phyloP scores from a whole-genome alignment of 2,113 vertebrate species.

The Apodemus speciosus region DNA sequence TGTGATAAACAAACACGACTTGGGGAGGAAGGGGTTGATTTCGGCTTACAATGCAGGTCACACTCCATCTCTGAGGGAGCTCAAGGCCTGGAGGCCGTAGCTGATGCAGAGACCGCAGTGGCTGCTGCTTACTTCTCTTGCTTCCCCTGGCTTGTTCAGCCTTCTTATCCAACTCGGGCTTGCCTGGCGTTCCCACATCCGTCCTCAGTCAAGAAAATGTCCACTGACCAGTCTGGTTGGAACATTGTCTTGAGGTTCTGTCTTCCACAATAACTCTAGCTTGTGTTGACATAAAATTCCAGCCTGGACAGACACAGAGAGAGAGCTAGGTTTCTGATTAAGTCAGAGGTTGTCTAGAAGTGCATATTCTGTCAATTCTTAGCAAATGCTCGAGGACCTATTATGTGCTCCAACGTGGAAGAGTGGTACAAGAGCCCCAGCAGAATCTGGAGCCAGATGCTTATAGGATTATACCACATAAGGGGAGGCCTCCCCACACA shows the following conservation, averaged over 20 bases:
- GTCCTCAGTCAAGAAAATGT: neutral
- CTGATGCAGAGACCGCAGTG: neutral
- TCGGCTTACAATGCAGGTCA: neutral
- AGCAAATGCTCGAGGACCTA: neutral
- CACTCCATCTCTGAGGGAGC: neutral
- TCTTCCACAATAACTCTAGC: neutral
- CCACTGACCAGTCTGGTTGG: neutral
- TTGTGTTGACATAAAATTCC: neutral
- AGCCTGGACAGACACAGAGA: neutral
- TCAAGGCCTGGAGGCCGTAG: neutral
- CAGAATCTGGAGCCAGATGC: neutral
- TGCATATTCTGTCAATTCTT: conserved; percentile 3
- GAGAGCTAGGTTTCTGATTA: conserved; percentile 10
- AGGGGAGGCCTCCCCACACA: neutral
- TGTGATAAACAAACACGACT: neutral
- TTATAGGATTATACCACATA: neutral
- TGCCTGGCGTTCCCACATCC: neutral
- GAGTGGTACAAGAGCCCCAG: neutral
- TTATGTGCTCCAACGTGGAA: neutral
- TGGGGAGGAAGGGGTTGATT: neutral
- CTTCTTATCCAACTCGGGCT: neutral
- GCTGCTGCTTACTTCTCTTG: neutral
- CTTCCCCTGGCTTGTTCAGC: neutral
- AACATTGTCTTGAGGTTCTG: neutral
- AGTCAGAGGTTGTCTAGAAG: conserved; percentile 4